Evolutionary conservation across 2,888 invertebrate species (phyloP), one percentile per base, ranked within the genome.

Genomic region (Itoplectis maculator): DNA sequence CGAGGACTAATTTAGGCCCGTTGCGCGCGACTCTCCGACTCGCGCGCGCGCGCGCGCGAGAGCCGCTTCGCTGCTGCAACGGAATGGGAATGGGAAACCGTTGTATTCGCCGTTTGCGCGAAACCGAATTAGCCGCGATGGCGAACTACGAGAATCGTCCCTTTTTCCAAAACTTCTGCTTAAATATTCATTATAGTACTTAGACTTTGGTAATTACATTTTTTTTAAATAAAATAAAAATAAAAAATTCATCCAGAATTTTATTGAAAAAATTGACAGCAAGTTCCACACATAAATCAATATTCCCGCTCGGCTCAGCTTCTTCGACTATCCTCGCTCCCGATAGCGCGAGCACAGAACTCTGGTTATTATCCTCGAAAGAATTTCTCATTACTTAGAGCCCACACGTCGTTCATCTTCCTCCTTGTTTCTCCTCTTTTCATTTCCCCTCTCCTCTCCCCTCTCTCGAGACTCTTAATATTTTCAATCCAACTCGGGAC

Each of bases 1-100:
- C 90, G 85, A 87, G 89, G 90, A 91, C 92, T 91, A 91, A 92
- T 91, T 92, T 92, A 91, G 90, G 75, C 82, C 73, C 61, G 75
- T 65, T 51, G 45, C 61, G 69, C 74, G 74, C 42, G 29, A 74
- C 70, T 66, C 61, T 74, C 61, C 45, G 65, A 20, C 72, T 8
- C 29, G 29, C 29, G 29, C n/a, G n/a, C n/a, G n/a, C n/a, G n/a
- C n/a, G n/a, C n/a, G n/a, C n/a, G n/a, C n/a, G n/a, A n/a, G n/a
- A n/a, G n/a, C n/a, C n/a, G n/a, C n/a, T n/a, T n/a, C n/a, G 6
- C 47, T 37, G 37, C 74, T 56, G 47, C 61, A 13, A 73, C 59
- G 76, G 81, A 77, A 77, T 68, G 76, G 76, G 81, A 77, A 77
- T 68, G 76, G 68, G 54, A 81, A 76, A 68, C 70, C 5, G 51